Evolutionary conservation across 2,888 invertebrate species (phyloP), one percentile per base, ranked within the genome.

Genomic region (Aphidoletes aphidimyza): DNA sequence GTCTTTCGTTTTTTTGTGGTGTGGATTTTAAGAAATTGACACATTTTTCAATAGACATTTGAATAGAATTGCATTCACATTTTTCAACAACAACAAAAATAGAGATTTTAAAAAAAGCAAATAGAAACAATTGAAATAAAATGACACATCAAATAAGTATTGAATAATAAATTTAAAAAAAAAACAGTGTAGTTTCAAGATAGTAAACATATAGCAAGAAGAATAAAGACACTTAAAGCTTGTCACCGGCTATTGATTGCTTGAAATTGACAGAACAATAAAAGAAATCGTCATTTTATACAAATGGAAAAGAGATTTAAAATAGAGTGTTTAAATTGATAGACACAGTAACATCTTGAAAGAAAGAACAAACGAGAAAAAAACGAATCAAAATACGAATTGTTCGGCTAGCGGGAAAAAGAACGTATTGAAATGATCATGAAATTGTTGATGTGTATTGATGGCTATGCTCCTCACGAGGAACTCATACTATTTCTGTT

Each of bases 211-310:
- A 69, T 30, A 69, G 69, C 69, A 69, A 69, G 11, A 30, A 9
- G 69, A 69, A 69, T 26, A 69, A 69, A 30, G 17, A 69, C 30
- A 69, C 69, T 5, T 69, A 69, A 69, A 69, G 69, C 69, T 69
- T 69, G 6, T 34, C 8, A 69, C 69, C 69, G 30, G 26, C 9
- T 30, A 69, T 30, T n/a, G 22, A 22, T 22, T 30, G 26, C 30
- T 54, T 54, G 14, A 47, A 47, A 2, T 47, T 47, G 19, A 47
- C 2, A 8, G 19, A 47, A 14, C 9, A 47, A 2, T 11, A 47
- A 47, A 47, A 47, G 3, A 19, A 54, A 54, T 26, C n/a, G n/a
- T n/a, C n/a, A n/a, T n/a, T n/a, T n/a, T n/a, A n/a, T n/a, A n/a
- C n/a, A n/a, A n/a, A n/a, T n/a, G n/a, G n/a, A n/a, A n/a, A n/a